Percentiles rank a stretch among this genome's conserved stretches.
Evolutionary conservation across 2,797 vertebrate species (phyloP).

Genomic region (Huso huso): DNA sequence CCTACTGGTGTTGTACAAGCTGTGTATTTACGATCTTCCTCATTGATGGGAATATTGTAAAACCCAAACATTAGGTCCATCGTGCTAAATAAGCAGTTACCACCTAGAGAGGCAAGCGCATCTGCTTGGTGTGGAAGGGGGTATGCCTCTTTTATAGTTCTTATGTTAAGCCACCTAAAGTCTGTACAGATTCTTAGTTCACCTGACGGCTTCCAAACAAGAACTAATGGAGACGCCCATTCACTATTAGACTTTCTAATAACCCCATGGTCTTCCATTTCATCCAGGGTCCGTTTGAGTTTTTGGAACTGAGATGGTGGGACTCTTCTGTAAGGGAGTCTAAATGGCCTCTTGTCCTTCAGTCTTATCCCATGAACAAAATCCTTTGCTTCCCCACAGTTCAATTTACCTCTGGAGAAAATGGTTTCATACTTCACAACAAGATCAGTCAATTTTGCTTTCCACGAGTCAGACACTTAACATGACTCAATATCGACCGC

Average conservation of each 20-base stretch:
- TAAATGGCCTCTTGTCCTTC: slow-evolving; percentile 4
- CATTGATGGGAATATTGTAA: too few species aligned
- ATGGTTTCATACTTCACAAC: slow-evolving; percentile 10
- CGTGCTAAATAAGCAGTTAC: too few species aligned
- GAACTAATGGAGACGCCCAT: slow-evolving; percentile 8
- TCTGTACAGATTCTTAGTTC: too few species aligned
- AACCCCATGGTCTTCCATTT: slow-evolving; percentile 17
- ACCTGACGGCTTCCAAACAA: too few species aligned
- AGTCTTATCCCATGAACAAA: not conserved
- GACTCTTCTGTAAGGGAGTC: not conserved
- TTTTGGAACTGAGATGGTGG: slow-evolving; percentile 11
- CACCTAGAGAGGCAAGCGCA: too few species aligned
- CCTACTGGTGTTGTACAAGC: too few species aligned
- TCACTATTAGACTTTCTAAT: not conserved
- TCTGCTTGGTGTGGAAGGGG: too few species aligned
- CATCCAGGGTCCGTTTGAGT: slow-evolving; percentile 9
- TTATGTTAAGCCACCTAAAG: too few species aligned
- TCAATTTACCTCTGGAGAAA: slow-evolving; percentile 12
- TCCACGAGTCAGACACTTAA: slow-evolving; percentile 3
- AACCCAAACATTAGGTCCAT: too few species aligned
- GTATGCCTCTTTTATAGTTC: too few species aligned
- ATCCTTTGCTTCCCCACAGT: slow-evolving; percentile 8
- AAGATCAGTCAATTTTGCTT: not conserved
- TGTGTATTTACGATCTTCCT: too few species aligned
- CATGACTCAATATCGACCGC: not conserved